Base-by-base conservation (phyloP, 2,888 invertebrate species). In the Boloria euphrosyne region DNA sequence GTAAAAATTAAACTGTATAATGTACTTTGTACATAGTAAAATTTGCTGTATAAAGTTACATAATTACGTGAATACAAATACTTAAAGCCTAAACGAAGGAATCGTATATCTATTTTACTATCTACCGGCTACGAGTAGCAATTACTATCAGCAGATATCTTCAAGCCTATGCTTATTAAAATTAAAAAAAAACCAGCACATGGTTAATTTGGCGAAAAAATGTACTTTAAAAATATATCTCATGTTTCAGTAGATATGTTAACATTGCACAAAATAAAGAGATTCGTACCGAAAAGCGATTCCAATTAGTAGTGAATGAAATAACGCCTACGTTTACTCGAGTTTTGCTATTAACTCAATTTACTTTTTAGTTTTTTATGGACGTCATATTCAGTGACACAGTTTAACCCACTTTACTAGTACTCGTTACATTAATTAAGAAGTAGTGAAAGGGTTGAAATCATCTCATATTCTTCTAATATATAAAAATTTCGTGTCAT, bases 221-320 rank as follows among this genome's bases (percentile, higher is more conserved):
- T 6, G 6, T 4, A 2, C 13, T 47, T 47, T n/a, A 3, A n/a
- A 6, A 6, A n/a, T n/a, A 47, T 47, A 47, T 54, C 16, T 22
- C 22, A 18, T 54, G 5, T 54, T 13, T 6, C 38, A 38, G 13
- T 31, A 31, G 27, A 14, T n/a, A n/a, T 5, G 16, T 16, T 27
- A 14, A n/a, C 1, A 38, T 46, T n/a, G 44, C 27, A 31, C 16
- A 27, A 46, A 46, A 49, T 53, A 22, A 62, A 22, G n/a, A 13
- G 16, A 43, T 60, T 53, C 22, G 38, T 53, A 53, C 27, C 7
- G 59, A 54, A 62, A 62, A 53, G 31, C 46, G 53, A 61, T 55
- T 16, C 65, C 65, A 66, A 61, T 66, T 66, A 66, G 55, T 55
- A 61, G 27, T 54, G 60, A 61, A 44, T 65, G 49, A 54, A 17